Evolutionary conservation across 2,797 vertebrate genomes (phyloP), one percentile per base, ranked within the genome.

Genomic region (Hypotaenidia philippensis): DNA sequence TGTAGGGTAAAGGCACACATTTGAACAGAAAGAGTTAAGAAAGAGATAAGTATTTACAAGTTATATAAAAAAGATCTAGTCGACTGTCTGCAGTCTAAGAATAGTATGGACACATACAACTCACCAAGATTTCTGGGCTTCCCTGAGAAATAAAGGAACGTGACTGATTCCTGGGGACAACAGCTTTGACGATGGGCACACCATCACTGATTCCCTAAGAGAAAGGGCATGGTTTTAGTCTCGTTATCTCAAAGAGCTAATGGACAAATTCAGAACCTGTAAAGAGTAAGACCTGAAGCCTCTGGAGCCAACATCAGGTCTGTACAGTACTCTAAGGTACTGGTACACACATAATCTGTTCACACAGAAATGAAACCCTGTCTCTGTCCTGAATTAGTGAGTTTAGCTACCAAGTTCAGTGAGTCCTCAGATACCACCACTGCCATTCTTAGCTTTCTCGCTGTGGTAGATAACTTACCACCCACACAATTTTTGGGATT

Each of bases 101-200:
- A 64, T 1, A 70, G 13, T 13, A 82, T 2, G 45, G 55, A 83
- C 34, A 75, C 5, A 63, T 12, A 18, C 14, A 75, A 97, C 99
- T 99, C 97, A 99, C 99, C 99, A 99, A 94, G 71, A 98, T 98
- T 97, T 99, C 99, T 19, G 99, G 99, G 92, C 99, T 99, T 83
- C 99, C 99, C 96, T 99, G 99, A 83, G 98, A 99, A 98, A 99
- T 99, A 97, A 99, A 99, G 76, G 99, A 99, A 93, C 99, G 99
- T 66, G 99, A 98, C 94, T 99, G 99, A 97, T 98, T 99, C 98
- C 98, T 99, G 76, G 99, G 99, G 22, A 99, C 98, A 55, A 99
- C 96, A 4, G 98, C 99, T 97, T 99, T 99, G 72, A 99, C 96
- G 53, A 99, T 97, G 10, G 99, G 98, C 70, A 99, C 97, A 32